Base-by-base conservation (phyloP, 2,888 invertebrate genomes). In the Crocallis elinguaria region DNA sequence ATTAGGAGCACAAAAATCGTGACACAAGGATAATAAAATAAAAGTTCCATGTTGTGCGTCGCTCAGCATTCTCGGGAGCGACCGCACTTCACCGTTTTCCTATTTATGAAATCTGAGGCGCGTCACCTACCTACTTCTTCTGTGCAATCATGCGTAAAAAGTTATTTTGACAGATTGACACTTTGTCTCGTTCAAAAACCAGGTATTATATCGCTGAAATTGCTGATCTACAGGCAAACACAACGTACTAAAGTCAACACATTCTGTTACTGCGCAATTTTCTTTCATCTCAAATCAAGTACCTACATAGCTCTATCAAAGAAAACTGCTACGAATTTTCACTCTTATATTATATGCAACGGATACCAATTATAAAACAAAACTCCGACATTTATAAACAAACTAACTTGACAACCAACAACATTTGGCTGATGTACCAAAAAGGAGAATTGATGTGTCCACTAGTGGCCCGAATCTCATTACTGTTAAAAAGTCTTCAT, bases 61-160 rank as follows among this genome's bases (percentile, higher is more conserved):
- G 75, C 79, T 82, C n/a, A n/a, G n/a, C n/a, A n/a, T n/a, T n/a
- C n/a, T n/a, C 79, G 79, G 71, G 74, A 75, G 54, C 53, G 19
- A 41, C 49, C 56, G 65, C 70, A 70, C 71, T 73, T 76, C 68
- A 63, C 42, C 56, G 63, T 62, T 76, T 75, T 78, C 69, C 64
- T 59, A 57, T 53, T 51, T 65, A 58, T 63, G 63, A 62, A 69
- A 72, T 62, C 60, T 60, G 66, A 73, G 73, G 67, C 71, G 71
- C 69, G 65, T 64, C 66, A 75, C 13, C 7, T 3, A 8, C 2
- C 36, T 36, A 72, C 64, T 71, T 75, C 71, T 70, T 66, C 63
- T 64, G 71, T 64, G 69, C 75, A 73, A 57, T 73, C 70, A 75
- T 75, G 71, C 73, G 73, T n/a, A 62, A 64, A 79, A 75, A 66